Percentiles rank a stretch among this genome's conserved stretches.
Evolutionary conservation across 1,140 invertebrate genomes (phyloP).

Genomic region (Magallana gigas): DNA sequence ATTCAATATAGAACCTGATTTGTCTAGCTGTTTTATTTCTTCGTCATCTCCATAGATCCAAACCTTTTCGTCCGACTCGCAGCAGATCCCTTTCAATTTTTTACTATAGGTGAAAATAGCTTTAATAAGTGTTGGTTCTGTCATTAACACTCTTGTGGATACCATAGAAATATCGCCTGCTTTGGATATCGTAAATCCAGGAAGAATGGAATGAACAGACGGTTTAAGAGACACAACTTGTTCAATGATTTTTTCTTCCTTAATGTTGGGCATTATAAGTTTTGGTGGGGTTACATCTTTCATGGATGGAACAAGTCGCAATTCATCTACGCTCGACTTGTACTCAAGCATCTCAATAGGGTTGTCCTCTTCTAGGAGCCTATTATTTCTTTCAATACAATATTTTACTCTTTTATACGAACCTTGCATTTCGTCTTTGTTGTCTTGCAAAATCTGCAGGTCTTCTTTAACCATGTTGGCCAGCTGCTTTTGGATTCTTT

Average conservation of each 20-base stretch:
- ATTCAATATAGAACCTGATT: neutral
- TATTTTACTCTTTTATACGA: neutral
- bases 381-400: neutral
- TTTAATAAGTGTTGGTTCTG: neutral
- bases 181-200: neutral
- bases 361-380: neutral
- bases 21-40: neutral
- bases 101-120: neutral
- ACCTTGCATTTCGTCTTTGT: neutral
- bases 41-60: conserved; percentile 22
- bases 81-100: conserved; percentile 6
- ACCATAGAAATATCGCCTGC: neutral
- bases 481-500: neutral
- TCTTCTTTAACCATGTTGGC: neutral
- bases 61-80: neutral
- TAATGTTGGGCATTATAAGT: neutral
- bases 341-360: neutral
- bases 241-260: neutral
- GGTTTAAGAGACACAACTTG: neutral
- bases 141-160: neutral
- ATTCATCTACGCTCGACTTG: neutral
- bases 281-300: neutral
- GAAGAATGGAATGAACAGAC: neutral
- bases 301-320: neutral
- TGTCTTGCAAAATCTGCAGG: neutral